phyloP scores from a whole-genome alignment of 2,888 invertebrate genomes.

The Linnaemya vulpina region DNA sequence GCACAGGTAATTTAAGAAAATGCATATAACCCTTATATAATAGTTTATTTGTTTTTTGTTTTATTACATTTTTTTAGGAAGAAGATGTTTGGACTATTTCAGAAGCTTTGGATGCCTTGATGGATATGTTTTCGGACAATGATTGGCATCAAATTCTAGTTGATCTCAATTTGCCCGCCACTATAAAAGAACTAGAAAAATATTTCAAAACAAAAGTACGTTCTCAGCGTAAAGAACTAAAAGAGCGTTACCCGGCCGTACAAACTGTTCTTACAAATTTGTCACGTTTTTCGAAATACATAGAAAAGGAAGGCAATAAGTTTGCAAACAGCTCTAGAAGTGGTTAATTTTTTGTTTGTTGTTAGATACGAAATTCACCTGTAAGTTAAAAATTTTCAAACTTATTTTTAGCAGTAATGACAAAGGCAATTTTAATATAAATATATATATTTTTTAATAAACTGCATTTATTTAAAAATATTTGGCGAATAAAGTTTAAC shows the following conservation, averaged over 20 bases:
- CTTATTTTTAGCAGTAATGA: slow-evolving; percentile 15
- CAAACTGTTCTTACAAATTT: slow-evolving; percentile 88
- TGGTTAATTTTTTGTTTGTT: neutral
- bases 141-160: slow-evolving; percentile 87
- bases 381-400: slow-evolving; percentile 21
- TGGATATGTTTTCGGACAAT: slow-evolving; percentile 91
- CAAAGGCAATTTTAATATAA: slow-evolving; percentile 6
- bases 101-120: slow-evolving; percentile 89
- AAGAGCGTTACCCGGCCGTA: slow-evolving; percentile 88
- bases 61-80: slow-evolving; percentile 82
- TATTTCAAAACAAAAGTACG: slow-evolving; percentile 87
- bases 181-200: slow-evolving; percentile 85
- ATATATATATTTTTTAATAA: slow-evolving; percentile 20
- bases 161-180: slow-evolving; percentile 87
- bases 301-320: slow-evolving; percentile 75
- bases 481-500: too few relatives aligned
- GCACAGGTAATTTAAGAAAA: slow-evolving; percentile 71
- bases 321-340: slow-evolving; percentile 45
- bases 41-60: neutral
- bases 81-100: slow-evolving; percentile 88
- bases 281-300: slow-evolving; percentile 88
- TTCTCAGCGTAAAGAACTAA: slow-evolving; percentile 86
- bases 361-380: slow-evolving; percentile 18
- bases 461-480: slow-evolving; percentile 28
- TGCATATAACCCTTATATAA: too few relatives aligned